Base-by-base conservation (phyloP, 2,888 invertebrate species). In the Scaptomyza caliginosa region DNA sequence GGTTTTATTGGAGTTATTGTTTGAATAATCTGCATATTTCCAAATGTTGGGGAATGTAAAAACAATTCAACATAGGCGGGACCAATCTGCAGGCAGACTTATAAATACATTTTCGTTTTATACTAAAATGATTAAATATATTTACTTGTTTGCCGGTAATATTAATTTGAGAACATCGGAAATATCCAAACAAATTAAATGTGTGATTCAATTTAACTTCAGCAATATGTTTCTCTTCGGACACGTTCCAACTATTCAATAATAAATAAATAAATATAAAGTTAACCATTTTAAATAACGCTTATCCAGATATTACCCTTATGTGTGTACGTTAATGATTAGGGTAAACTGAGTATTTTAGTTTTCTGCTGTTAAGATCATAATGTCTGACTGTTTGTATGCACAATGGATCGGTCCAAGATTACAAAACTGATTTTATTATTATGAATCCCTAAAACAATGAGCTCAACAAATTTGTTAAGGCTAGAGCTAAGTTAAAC, bases 1-100 rank as follows among this genome's bases (percentile, higher is more conserved):
- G 97, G 96, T 11, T 94, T 95, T 3, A 96, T 79, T 0, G 97
- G 97, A 0, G 96, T 96, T 2, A 97, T 94, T 0, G 94, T 94
- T 89, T 97, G 97, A 0, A 95, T 90, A 21, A 96, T 93, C 45
- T 94, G 92, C 57, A 95, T 88, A 0, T 92, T 91, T 0, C 95
- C 95, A 6, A 95, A 89, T 17, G 64, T 52, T 0, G 92, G 89
- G 0, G 94, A 93, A 0, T 93, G 83, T 71, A 97, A 91, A 11
- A 92, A 89, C 2, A 97, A 91, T 16, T 95, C 94, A 0, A 97
- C 97, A 77, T 95, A 94, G 0, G 95, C 95, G 0, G 97, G 96
- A 0, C 96, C 96, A 67, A 94, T 92, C 93, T 95, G 50, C 19
- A 59, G 39, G 6, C 10, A 38, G 6, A 23, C 4, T 45, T 13